Conservation (phyloP, 2,888 invertebrate genomes). For the Synanthedon tipuliformis region DNA sequence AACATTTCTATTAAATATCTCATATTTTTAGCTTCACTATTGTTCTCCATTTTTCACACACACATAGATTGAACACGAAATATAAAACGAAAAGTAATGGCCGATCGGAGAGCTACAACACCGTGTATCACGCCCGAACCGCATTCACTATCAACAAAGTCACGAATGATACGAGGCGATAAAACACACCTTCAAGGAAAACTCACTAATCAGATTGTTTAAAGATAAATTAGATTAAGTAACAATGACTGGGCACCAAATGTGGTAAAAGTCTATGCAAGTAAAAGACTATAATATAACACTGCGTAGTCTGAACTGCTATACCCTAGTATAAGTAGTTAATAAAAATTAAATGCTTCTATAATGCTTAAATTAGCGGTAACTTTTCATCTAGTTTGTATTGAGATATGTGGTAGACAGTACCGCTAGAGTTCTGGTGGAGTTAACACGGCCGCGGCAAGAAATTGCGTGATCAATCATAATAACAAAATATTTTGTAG, state of each 20-base stretch:
- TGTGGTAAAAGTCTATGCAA: no score
- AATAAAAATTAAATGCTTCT: no score
- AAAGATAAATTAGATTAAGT: neutral
- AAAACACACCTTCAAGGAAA: constrained; percentile 19
- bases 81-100: constrained; percentile 4
- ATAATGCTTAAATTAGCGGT: no score
- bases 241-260: no score
- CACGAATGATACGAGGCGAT: constrained; percentile 37
- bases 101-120: constrained; percentile 1
- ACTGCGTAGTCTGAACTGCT: no score
- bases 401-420: neutral
- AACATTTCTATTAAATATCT: constrained; percentile 51
- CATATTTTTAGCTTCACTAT: constrained; percentile 28
- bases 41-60: constrained; percentile 23
- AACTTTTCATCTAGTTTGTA: no score
- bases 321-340: no score
- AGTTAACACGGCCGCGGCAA: neutral
- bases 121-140: constrained; percentile 14
- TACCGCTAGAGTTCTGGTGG: neutral
- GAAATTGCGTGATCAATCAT: neutral
- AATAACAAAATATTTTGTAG: neutral
- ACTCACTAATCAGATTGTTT: neutral
- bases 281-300: no score
- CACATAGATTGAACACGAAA: neutral
- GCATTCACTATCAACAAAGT: constrained; percentile 33